Evolutionary conservation across 2,888 invertebrate genomes (phyloP).

Genomic region (Cephonodes hylas): DNA sequence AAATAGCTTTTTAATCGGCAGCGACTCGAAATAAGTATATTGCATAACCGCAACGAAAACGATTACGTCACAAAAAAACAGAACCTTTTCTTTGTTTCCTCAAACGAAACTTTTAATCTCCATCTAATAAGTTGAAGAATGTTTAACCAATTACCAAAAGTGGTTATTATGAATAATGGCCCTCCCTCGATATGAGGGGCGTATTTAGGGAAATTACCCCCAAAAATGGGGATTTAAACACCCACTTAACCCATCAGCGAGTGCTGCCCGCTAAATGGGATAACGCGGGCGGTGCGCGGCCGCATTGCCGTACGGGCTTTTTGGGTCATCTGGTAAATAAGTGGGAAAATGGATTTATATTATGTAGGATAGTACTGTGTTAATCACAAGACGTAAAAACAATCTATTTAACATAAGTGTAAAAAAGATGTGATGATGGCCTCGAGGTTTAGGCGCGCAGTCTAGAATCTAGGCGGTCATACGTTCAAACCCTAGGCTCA

Average conservation of each 20-base stretch:
- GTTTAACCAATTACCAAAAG: slow-evolving; percentile 16
- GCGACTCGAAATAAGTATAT: neutral
- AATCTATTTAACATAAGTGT: no score
- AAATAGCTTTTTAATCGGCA: neutral
- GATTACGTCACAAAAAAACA: neutral
- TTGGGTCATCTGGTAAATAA: neutral
- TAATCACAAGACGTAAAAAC: no score
- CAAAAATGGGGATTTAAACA: slow-evolving; percentile 50
- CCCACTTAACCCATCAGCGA: slow-evolving; percentile 53
- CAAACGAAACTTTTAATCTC: slow-evolving; percentile 11
- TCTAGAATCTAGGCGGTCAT: no score
- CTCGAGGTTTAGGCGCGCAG: no score
- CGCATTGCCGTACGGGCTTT: slow-evolving; percentile 40
- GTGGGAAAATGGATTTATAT: no score
- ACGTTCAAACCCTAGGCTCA: no score
- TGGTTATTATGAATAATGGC: slow-evolving; percentile 21
- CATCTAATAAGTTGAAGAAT: slow-evolving; percentile 14
- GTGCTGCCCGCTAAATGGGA: slow-evolving; percentile 57
- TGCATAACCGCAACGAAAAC: neutral
- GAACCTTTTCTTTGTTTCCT: slow-evolving; percentile 7
- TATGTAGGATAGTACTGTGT: no score
- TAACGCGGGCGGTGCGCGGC: slow-evolving; percentile 34
- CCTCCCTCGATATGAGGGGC: slow-evolving; percentile 26
- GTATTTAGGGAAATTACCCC: slow-evolving; percentile 45
- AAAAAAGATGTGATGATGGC: no score